Conservation (phyloP, 2,888 invertebrate species). For the Drosophila multiciliata region DNA sequence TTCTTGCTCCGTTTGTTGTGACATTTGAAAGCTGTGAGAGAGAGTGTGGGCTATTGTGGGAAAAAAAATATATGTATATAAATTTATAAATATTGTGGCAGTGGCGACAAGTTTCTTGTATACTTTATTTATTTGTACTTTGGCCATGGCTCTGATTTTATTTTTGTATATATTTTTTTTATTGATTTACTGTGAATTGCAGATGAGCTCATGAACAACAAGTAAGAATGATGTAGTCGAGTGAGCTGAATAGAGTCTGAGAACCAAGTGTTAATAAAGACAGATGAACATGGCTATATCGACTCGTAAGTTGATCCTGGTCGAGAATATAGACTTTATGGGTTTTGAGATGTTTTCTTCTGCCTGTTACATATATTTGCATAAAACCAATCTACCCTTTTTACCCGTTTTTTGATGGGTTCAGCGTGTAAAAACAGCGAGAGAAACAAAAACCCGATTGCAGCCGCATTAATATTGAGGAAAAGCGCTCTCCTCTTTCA, state of each 20-base stretch:
- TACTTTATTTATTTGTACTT: constrained; percentile 34
- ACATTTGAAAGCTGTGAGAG: constrained; percentile 39
- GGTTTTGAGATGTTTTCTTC: no score
- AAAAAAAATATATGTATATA: constrained; percentile 32
- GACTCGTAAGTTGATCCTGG: no score
- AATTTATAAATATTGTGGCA: constrained; percentile 16
- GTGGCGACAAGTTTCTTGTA: constrained; percentile 42
- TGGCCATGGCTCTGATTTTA: constrained; percentile 27
- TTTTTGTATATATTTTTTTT: constrained; percentile 1
- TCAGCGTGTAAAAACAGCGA: background rate
- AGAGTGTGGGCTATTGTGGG: constrained; percentile 56
- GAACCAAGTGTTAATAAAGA: background rate
- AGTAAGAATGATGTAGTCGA: no score
- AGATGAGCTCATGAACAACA: constrained; percentile 46
- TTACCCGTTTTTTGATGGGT: no score
- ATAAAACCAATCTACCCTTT: no score
- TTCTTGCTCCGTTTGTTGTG: constrained; percentile 41
- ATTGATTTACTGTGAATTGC: constrained; percentile 43
- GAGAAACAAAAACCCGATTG: background rate
- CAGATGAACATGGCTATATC: no score
- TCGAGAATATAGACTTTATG: no score
- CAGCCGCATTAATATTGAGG: constrained; percentile 3
- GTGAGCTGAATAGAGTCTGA: no score
- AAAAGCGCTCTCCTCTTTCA: background rate
- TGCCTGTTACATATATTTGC: no score